Evolutionary conservation across 2,113 vertebrate genomes (phyloP), one percentile per base, ranked within the genome.

Genomic region (Eidolon helvum): DNA sequence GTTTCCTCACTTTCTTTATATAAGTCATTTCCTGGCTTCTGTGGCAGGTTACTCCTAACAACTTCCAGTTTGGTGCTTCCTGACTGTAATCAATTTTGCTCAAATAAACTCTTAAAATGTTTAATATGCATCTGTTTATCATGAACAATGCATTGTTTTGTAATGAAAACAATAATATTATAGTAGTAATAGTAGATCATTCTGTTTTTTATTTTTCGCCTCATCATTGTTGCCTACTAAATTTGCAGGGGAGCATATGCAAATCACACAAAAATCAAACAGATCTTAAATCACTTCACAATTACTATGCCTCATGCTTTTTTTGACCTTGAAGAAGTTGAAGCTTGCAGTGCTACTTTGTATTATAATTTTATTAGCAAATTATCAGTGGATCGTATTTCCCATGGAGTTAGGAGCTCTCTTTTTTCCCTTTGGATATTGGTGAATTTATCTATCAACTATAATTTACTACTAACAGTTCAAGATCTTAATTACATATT

Each of bases 401-500:
- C 2, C 40, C 4, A 4, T 26, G 2, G 12, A 1, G 2, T 21
- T 53, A n/a, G 35, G 10, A 84, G 53, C 33, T 93, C 40, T 45
- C 9, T 53, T 77, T 71, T 48, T 22, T 22, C 45, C n/a, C 43
- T 77, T 71, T 68, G 78, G 14, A 43, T 80, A 59, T n/a, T 75
- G 75, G 22, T 74, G 38, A 79, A 50, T 87, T 50, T 75, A 65
- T 65, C 18, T 79, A 43, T 90, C 38, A 84, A 61, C 30, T 88
- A 43, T 69, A 87, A 96, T 45, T 87, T 45, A 90, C 10, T 84
- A n/a, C 10, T 93, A 93, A 83, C 33, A 88, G 72, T 90, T 87
- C 43, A 75, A 61, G 57, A 71, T 85, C 7, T 74, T 90, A 65
- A 85, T 33, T 55, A 28, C 10, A n/a, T 88, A 75, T 43, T 71